Base-by-base conservation (phyloP, 2,888 invertebrate species). In the Drosophila engyochracea region DNA sequence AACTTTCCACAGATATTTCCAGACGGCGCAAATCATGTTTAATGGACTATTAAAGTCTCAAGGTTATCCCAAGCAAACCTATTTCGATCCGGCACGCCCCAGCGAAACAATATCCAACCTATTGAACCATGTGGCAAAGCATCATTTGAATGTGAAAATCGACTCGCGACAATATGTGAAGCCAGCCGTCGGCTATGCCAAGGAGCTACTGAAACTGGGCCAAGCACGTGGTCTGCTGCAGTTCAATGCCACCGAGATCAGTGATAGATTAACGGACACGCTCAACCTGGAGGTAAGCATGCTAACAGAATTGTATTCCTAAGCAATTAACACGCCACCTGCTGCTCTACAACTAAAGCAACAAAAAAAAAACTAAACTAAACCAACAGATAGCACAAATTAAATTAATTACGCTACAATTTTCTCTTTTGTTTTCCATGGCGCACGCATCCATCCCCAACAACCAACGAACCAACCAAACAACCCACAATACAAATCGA, bases 11-110 rank as follows among this genome's bases (percentile, higher is more conserved):
- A 96, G 96, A 89, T 97, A 97, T 92, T 92, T 97, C 64, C 93
- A 95, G 41, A 96, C 96, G 0, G 95, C 94, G 0, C 96, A 97
- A 81, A 95, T 96, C 89, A 94, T 97, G 85, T 94, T 96, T 47
- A 97, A 97, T 93, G 95, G 96, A 54, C 96, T 97, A 92, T 93
- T 97, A 4, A 96, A 96, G 91, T 94, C 96, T 28, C 96, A 97
- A 92, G 97, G 97, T 61, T 95, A 96, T 63, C 97, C 97, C 0
- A 96, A 96, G 91, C 94, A 94, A 51, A 95, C 95, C 0, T 94
- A 96, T 86, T 96, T 97, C 90, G 96, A 97, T 90, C 94, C 96
- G 44, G 94, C 94, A 4, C 94, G 95, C 35, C 96, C 97, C 0
- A 95, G 95, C 3, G 96, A 97, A 82, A 96, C 97, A 22, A 94